These are phyloP conservation scores for Psittacula cyanocephala DNA, from an alignment of 2,113 vertebrate genomes.

Conservation along the genomic window DNA sequence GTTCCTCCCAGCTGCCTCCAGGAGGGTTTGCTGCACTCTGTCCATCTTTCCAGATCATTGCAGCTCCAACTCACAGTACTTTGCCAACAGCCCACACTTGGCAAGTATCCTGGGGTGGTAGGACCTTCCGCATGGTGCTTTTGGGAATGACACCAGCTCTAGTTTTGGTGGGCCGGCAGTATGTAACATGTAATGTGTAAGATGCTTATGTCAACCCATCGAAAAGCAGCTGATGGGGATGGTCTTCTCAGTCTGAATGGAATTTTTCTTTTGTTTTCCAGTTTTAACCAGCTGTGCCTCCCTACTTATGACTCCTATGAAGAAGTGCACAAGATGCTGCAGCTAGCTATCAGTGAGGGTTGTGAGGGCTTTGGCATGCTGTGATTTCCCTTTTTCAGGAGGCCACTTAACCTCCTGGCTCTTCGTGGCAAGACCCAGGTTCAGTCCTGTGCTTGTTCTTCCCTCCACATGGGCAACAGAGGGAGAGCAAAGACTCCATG, in stretches of 20 bases:
- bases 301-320: slow-evolving; percentile 98
- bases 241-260: not conserved
- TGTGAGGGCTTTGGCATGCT: slow-evolving; percentile 99
- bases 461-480: not conserved
- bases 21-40: slow-evolving; percentile 96
- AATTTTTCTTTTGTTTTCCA: slow-evolving; percentile 65
- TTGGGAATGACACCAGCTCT: not conserved
- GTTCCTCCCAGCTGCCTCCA: slow-evolving; percentile 94
- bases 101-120: slow-evolving; percentile 66
- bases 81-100: slow-evolving; percentile 98
- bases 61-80: slow-evolving; percentile 93
- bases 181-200: not conserved
- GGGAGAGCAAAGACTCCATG: slow-evolving; percentile 23
- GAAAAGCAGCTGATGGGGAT: not conserved
- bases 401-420: not conserved
- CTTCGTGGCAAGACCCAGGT: slow-evolving; percentile 7
- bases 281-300: slow-evolving; percentile 99
- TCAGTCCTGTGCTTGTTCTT: slow-evolving; percentile 16
- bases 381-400: slow-evolving; percentile 71
- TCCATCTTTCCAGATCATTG: slow-evolving; percentile 98
- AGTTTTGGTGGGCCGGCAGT: not conserved
- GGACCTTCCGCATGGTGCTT: not conserved
- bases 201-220: not conserved
- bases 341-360: slow-evolving; percentile 98
- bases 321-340: slow-evolving; percentile 97